Evolutionary conservation across 2,888 invertebrate species (phyloP).

Genomic region (Caenorhabditis plicata): DNA sequence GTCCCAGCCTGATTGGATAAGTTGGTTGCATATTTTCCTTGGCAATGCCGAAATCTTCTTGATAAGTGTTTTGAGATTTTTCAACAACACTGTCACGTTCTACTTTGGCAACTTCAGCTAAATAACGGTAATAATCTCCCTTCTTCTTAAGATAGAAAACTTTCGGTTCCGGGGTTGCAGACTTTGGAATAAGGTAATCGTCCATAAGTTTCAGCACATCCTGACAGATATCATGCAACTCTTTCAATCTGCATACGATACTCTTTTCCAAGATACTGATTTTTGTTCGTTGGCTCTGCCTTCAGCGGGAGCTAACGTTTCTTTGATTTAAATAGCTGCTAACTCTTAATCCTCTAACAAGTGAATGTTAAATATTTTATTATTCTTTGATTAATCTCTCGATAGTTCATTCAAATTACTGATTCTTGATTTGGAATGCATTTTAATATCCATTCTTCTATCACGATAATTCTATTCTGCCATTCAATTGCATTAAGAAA

Average conservation of each 20-base stretch:
- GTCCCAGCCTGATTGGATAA: slow-evolving; percentile 95
- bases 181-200: slow-evolving; percentile 97
- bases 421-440: too few relatives aligned
- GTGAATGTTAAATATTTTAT: too few relatives aligned
- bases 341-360: too few relatives aligned
- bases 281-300: slow-evolving; percentile 78
- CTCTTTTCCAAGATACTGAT: slow-evolving; percentile 99
- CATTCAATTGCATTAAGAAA: too few relatives aligned
- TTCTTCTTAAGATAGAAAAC: slow-evolving; percentile 99
- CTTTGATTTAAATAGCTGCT: too few relatives aligned
- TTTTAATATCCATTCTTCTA: too few relatives aligned
- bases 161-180: slow-evolving; percentile 96
- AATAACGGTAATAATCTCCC: slow-evolving; percentile 99
- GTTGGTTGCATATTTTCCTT: slow-evolving; percentile 98
- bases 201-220: slow-evolving; percentile 94
- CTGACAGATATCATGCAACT: slow-evolving; percentile 96
- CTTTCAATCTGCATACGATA: slow-evolving; percentile 91
- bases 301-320: too few relatives aligned
- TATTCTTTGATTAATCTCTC: too few relatives aligned
- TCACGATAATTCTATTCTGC: too few relatives aligned
- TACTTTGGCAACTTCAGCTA: slow-evolving; percentile 98
- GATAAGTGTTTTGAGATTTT: slow-evolving; percentile 92
- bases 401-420: too few relatives aligned
- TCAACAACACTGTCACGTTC: slow-evolving; percentile 81
- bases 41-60: slow-evolving; percentile 90